Evolutionary conservation across 2,888 invertebrate species (phyloP).

Genomic region (Pristionchus japonicus): DNA sequence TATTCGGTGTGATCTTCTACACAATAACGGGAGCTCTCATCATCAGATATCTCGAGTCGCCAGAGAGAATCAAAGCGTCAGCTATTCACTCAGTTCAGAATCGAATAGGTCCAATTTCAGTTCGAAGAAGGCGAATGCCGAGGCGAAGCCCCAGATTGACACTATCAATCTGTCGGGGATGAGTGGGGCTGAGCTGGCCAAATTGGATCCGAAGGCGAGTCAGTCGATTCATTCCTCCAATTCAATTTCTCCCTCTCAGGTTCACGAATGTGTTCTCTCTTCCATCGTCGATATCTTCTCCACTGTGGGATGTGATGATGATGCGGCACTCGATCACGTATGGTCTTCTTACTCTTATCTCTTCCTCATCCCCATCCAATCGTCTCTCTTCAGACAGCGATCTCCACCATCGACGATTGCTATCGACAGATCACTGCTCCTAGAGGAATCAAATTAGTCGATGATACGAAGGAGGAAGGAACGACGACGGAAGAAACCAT

Average conservation of each 20-base stretch:
- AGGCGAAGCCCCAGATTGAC: background rate
- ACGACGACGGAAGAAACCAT: background rate
- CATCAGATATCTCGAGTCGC: slow-evolving; percentile 67
- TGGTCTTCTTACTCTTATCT: background rate
- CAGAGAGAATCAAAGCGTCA: slow-evolving; percentile 44
- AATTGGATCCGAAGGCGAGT: slow-evolving; percentile 1
- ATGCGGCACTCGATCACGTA: slow-evolving; percentile 24
- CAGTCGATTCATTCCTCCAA: too few species aligned
- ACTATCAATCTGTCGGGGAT: background rate
- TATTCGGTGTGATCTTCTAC: slow-evolving; percentile 65
- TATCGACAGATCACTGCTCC: slow-evolving; percentile 19
- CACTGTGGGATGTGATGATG: slow-evolving; percentile 33
- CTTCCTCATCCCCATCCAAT: background rate
- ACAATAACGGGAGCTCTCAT: slow-evolving; percentile 67
- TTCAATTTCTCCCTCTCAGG: background rate
- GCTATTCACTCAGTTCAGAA: background rate
- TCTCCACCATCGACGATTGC: slow-evolving; percentile 34
- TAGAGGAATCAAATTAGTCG: background rate
- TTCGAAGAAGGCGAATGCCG: background rate
- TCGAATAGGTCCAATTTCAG: background rate
- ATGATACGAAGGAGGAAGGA: background rate
- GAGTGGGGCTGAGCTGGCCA: background rate
- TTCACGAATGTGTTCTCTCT: slow-evolving; percentile 33
- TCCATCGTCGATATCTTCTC: slow-evolving; percentile 38
- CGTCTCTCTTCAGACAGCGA: background rate